Base-by-base conservation (phyloP, 2,113 vertebrate genomes). In the Oncorhynchus tshawytscha region DNA sequence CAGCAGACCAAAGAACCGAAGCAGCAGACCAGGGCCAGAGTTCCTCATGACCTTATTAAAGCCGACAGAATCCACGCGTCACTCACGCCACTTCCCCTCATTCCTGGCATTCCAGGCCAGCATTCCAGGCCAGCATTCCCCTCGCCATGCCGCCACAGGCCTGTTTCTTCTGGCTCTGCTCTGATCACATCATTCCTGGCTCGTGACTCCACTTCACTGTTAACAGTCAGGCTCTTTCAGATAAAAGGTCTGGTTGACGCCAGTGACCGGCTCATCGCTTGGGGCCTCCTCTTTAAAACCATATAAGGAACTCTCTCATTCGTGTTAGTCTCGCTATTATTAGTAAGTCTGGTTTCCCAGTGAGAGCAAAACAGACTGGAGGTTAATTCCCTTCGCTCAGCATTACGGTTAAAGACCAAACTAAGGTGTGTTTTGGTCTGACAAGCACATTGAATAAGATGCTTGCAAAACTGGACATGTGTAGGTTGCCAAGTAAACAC, bases 231-330 rank as follows among this genome's bases (percentile, higher is more conserved):
- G 39, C 9, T 74, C 78, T 84, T 86, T 87, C 82, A 76, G 74
- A 81, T 54, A 51, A 59, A 75, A 82, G 87, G 84, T 85, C 85
- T 90, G 76, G 71, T 60, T 80, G 82, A 82, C 84, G 84, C 75
- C 88, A 83, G 89, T 89, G 86, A 88, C 84, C 84, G 77, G 85
- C 66, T n/a, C 9, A 73, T 84, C 49, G 73, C 82, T 82, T 81
- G 18, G 59, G 9, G 59, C 18, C 59, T 87, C 76, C 51, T 86
- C 20, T 57, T 12, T 60, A 67, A 27, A 48, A 51, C 91, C 89
- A 83, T 89, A 91, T 82, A 92, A 88, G 88, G 89, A 78, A 1
- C 27, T 60, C 79, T 78, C 77, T 67, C 86, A 84, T 87, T 89
- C 86, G 83, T 20, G 57, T 64, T 8, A 64, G 57, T 27, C 18